A percentile compares a stretch with the other conserved stretches of the same genome.
phyloP scores from a whole-genome alignment of 2,888 invertebrate genomes.

The Meghimatium bilineatum region DNA sequence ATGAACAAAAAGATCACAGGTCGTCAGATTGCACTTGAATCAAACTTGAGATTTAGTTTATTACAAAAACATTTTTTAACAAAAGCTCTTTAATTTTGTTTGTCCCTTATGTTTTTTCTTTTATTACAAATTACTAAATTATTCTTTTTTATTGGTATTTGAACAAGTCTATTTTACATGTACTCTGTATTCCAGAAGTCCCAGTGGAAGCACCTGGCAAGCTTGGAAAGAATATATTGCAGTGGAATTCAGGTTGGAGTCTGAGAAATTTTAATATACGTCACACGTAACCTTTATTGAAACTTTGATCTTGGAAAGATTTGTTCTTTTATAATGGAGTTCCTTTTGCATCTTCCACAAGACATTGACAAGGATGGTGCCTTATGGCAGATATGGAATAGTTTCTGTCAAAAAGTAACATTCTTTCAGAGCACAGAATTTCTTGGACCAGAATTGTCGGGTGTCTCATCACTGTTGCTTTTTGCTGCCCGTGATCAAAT shows the following conservation, averaged over 20 bases:
- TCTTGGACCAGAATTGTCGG: not conserved
- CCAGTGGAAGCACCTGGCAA: not conserved
- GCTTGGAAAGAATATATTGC: not conserved
- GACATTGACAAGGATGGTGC: constrained; percentile 20
- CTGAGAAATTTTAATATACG: not conserved
- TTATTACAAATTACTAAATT: not conserved
- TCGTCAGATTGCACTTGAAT: no score
- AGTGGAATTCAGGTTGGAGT: constrained; percentile 15
- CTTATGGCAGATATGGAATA: constrained; percentile 28
- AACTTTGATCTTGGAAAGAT: not conserved
- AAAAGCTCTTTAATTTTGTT: not conserved
- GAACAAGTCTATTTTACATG: not conserved
- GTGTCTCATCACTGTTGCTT: constrained; percentile 27
- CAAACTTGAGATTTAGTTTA: no score
- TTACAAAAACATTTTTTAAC: no score
- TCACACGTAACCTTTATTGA: constrained; percentile 8
- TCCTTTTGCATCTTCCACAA: constrained; percentile 17
- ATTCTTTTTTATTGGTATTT: not conserved
- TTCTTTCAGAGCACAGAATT: constrained; percentile 19
- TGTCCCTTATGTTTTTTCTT: not conserved
- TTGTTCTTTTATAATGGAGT: constrained; percentile 25
- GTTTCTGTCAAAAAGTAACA: constrained; percentile 17
- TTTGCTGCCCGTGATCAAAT: constrained; percentile 35
- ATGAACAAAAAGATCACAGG: no score
- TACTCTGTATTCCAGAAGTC: constrained; percentile 1